phyloP scores from a whole-genome alignment of 2,797 vertebrate species.

The Rhinella marina region DNA sequence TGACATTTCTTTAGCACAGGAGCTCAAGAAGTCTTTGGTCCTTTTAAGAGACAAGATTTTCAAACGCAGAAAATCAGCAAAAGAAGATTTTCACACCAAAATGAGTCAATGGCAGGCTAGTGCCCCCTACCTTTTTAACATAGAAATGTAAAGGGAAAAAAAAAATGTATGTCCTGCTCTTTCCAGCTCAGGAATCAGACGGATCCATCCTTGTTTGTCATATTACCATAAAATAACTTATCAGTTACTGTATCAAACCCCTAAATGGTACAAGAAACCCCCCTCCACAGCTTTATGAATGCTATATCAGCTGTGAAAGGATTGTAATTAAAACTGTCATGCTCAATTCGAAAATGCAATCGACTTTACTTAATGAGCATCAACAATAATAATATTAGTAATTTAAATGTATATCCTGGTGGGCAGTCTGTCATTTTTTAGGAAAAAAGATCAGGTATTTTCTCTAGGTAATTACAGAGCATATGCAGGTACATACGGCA shows the following conservation, averaged over 20 bases:
- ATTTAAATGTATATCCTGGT: slow-evolving; percentile 32
- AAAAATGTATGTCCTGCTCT: not conserved
- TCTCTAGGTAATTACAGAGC: not conserved
- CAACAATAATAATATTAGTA: slow-evolving; percentile 27
- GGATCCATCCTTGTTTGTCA: not conserved
- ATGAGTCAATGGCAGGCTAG: slow-evolving; percentile 28
- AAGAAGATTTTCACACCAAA: not conserved
- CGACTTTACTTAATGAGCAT: slow-evolving; percentile 50
- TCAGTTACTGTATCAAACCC: not conserved
- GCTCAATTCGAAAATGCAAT: slow-evolving; percentile 43
- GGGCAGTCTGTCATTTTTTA: slow-evolving; percentile 20
- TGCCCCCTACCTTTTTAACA: slow-evolving; percentile 26
- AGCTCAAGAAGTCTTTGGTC: not conserved
- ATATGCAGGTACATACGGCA: slow-evolving; percentile 6
- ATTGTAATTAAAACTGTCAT: slow-evolving; percentile 45
- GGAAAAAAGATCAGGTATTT: not conserved
- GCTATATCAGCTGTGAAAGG: slow-evolving; percentile 28
- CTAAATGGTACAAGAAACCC: not conserved
- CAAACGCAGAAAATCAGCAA: not conserved
- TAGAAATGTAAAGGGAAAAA: not conserved
- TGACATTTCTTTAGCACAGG: not conserved
- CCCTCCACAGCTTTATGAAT: not conserved
- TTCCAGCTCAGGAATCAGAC: not conserved
- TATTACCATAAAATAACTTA: slow-evolving; percentile 5
- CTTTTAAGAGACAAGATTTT: slow-evolving; percentile 16